phyloP scores from a whole-genome alignment of 2,797 vertebrate species.

The Darevskia nairensis region DNA sequence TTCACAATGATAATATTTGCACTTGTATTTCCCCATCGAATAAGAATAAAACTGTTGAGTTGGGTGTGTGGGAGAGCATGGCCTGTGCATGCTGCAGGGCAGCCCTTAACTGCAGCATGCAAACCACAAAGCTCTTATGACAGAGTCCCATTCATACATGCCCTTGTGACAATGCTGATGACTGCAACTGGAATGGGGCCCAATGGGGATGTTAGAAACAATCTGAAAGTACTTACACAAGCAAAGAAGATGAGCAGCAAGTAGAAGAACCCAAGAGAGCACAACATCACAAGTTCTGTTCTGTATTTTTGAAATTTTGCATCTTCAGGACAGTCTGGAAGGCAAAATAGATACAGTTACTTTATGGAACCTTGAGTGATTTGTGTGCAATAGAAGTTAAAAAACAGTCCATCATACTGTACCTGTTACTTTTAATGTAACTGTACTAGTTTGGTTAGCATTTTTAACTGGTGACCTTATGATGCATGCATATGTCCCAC shows the following conservation, averaged over 20 bases:
- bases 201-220: neutral
- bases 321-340: slow-evolving; percentile 73
- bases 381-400: rapidly evolving
- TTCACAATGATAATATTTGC: neutral
- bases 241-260: slow-evolving; percentile 81
- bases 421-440: slow-evolving; percentile 77
- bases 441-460: slow-evolving; percentile 57
- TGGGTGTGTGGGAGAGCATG: neutral
- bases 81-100: neutral
- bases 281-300: slow-evolving; percentile 74
- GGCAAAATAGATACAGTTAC: slow-evolving; percentile 22
- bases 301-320: slow-evolving; percentile 72
- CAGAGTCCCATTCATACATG: neutral
- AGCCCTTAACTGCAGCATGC: neutral
- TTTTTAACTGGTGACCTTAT: slow-evolving; percentile 49
- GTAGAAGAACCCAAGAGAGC: slow-evolving; percentile 78
- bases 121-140: neutral
- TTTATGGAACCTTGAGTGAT: neutral
- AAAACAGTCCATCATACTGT: slow-evolving; percentile 1
- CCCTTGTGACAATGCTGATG: neutral
- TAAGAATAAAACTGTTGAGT: no score
- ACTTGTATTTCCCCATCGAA: no score
- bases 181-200: neutral
- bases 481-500: slow-evolving; percentile 71
- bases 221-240: slow-evolving; percentile 75